Percentiles rank a stretch among this genome's conserved stretches.
These are phyloP conservation scores for Delia radicum DNA, from an alignment of 1,140 invertebrate genomes.

Conservation along the genomic window DNA sequence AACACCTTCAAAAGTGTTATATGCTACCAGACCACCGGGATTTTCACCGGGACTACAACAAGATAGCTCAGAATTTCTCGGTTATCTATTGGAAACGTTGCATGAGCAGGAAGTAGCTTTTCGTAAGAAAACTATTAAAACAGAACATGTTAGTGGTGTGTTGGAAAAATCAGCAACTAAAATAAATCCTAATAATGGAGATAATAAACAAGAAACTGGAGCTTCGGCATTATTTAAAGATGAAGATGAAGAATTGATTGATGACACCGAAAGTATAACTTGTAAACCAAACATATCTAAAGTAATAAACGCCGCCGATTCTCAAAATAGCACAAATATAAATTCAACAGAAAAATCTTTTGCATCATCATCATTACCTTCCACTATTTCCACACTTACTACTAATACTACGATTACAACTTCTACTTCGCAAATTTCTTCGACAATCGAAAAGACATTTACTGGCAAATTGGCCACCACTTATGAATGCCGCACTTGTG, in stretches of 20 bases:
- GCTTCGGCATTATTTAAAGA: conserved; percentile 20
- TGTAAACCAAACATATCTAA: neutral
- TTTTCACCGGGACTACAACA: conserved; percentile 78
- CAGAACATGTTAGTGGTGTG: neutral
- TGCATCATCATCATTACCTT: neutral
- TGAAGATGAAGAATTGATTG: conserved; percentile 27
- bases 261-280: conserved; percentile 17
- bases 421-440: neutral
- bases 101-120: conserved; percentile 66
- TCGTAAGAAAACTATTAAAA: neutral
- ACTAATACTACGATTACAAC: neutral
- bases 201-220: neutral
- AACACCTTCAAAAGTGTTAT: conserved; percentile 70
- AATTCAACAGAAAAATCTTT: neutral
- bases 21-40: conserved; percentile 69
- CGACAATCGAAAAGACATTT: conserved; percentile 66
- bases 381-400: neutral
- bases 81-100: conserved; percentile 71
- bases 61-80: conserved; percentile 85
- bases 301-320: neutral
- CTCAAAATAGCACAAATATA: conserved; percentile 4
- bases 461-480: conserved; percentile 73
- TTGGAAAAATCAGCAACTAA: neutral
- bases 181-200: neutral
- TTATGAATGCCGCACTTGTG: conserved; percentile 71